These are phyloP conservation scores for Stenolophus ochropezus DNA, from an alignment of 2,888 invertebrate genomes.

Conservation along the genomic window DNA sequence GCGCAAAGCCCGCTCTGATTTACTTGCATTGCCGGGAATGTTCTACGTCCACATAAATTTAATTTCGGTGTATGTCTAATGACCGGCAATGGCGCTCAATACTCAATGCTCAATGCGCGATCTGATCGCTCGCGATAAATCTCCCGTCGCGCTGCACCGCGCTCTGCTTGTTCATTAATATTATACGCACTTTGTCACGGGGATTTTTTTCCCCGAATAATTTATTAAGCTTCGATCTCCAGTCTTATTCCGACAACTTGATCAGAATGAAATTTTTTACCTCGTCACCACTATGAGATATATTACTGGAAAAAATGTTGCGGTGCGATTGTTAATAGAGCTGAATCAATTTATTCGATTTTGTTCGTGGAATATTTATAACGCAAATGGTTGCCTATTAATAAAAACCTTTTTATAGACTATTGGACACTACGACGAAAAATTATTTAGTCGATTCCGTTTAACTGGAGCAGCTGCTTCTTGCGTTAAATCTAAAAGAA, in stretches of 20 bases:
- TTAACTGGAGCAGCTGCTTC: too few species aligned
- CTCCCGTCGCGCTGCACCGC: constrained; percentile 1
- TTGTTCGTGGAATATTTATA: too few species aligned
- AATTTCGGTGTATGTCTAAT: constrained; percentile 42
- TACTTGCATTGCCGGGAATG: background rate
- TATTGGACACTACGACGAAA: too few species aligned
- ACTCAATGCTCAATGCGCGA: constrained; percentile 13
- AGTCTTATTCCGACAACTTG: constrained; percentile 37
- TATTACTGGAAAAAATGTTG: too few species aligned
- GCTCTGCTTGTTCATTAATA: constrained; percentile 37
- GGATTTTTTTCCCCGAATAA: background rate
- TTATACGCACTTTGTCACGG: constrained; percentile 41
- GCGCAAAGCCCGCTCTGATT: background rate
- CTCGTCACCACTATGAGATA: too few species aligned
- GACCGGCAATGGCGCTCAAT: constrained; percentile 16
- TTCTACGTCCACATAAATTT: constrained; percentile 37
- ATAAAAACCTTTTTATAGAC: too few species aligned
- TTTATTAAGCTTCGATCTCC: constrained; percentile 44
- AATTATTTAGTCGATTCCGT: too few species aligned
- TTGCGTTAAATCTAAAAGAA: too few species aligned
- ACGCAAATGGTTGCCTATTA: too few species aligned
- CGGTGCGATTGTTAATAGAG: too few species aligned
- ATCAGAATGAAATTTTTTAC: constrained; percentile 16
- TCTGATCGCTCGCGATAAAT: constrained; percentile 39
- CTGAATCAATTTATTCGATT: too few species aligned